Evolutionary conservation across 2,888 invertebrate species (phyloP).

Genomic region (Agriopis aurantiaria): DNA sequence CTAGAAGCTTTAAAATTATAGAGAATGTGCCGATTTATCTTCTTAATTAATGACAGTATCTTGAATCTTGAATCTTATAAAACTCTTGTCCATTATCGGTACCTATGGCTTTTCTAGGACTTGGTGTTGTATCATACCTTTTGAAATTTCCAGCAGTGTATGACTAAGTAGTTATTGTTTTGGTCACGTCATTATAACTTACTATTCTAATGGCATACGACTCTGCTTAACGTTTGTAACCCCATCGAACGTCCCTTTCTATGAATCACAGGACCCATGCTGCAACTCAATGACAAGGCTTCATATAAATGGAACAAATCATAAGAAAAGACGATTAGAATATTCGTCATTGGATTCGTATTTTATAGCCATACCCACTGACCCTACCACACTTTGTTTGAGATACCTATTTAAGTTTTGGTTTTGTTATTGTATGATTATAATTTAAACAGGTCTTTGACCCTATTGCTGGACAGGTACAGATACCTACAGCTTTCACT

Average conservation of each 20-base stretch:
- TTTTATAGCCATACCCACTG: neutral
- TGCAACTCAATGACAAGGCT: slow-evolving; percentile 39
- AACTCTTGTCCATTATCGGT: neutral
- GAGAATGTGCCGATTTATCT: neutral
- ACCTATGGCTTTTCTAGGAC: neutral
- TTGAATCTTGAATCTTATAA: neutral
- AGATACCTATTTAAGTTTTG: too few species aligned
- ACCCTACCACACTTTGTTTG: too few species aligned
- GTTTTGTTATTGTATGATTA: too few species aligned
- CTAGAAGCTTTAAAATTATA: neutral
- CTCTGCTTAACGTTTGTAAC: slow-evolving; percentile 45
- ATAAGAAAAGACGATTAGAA: slow-evolving; percentile 6
- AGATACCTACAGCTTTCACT: too few species aligned
- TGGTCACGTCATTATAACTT: slow-evolving; percentile 27
- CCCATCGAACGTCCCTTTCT: slow-evolving; percentile 43
- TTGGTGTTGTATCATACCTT: neutral
- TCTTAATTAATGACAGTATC: neutral
- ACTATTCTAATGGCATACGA: slow-evolving; percentile 43
- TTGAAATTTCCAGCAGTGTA: neutral
- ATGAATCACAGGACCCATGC: slow-evolving; percentile 52
- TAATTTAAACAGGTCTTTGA: too few species aligned
- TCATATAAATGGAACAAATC: slow-evolving; percentile 18
- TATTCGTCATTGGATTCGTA: neutral
- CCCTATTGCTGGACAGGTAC: too few species aligned
- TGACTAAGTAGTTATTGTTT: slow-evolving; percentile 11